Conservation (phyloP, 2,797 vertebrate genomes). For the Helicolenus hilgendorfi region DNA sequence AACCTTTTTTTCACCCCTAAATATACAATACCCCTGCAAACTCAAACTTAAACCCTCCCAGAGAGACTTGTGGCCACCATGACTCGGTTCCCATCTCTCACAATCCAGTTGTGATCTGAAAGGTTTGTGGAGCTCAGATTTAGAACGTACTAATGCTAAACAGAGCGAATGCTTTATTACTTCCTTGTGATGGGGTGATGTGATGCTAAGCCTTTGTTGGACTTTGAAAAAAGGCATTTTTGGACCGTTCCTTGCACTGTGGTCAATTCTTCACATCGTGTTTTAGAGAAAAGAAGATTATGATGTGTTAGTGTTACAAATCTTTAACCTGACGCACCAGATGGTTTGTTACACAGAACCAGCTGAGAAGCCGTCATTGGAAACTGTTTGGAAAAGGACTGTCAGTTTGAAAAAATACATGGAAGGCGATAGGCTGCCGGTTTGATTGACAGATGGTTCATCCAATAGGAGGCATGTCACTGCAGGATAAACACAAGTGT, state of each 20-base stretch:
- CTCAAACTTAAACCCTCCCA: too few species aligned
- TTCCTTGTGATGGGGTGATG: conserved; percentile 21
- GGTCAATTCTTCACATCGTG: background rate
- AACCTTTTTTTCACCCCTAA: too few species aligned
- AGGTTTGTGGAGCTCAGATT: background rate
- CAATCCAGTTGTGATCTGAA: conserved; percentile 1
- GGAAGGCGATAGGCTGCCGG: background rate
- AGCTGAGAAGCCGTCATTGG: background rate
- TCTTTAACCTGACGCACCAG: background rate
- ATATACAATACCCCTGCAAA: too few species aligned
- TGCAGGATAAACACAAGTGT: too few species aligned
- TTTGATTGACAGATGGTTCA: too few species aligned
- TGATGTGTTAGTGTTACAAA: background rate
- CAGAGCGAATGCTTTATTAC: conserved; percentile 33
- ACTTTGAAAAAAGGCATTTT: background rate
- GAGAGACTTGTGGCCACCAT: too few species aligned
- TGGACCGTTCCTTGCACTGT: background rate
- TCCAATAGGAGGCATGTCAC: too few species aligned
- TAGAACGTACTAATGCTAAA: conserved; percentile 26
- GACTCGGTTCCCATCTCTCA: background rate
- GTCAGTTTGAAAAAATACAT: background rate
- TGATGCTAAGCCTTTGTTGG: conserved; percentile 25
- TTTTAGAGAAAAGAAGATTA: conserved; percentile 7
- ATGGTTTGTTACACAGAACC: background rate
- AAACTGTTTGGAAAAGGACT: too few species aligned